These are phyloP conservation scores for Chloropsis hardwickii DNA, from an alignment of 2,113 vertebrate species.

Conservation along the genomic window DNA sequence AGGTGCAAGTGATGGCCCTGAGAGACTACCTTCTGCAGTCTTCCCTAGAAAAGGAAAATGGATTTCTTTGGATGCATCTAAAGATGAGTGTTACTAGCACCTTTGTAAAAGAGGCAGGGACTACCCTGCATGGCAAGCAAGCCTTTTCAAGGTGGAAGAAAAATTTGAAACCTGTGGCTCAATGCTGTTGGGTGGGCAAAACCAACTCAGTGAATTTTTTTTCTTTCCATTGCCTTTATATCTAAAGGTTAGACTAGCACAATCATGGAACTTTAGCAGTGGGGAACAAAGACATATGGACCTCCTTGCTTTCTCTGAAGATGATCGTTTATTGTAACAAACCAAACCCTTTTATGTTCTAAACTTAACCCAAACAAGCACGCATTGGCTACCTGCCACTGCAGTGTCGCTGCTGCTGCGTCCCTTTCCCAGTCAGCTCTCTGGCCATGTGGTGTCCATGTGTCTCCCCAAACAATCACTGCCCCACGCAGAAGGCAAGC, in stretches of 20 bases:
- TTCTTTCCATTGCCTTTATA: not conserved
- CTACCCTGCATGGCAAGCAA: not conserved
- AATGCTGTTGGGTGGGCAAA: not conserved
- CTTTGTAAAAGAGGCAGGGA: not conserved
- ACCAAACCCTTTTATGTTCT: not conserved
- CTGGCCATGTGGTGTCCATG: not conserved
- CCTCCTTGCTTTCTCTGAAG: not conserved
- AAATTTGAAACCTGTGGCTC: not conserved
- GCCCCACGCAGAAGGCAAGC: fast-evolving
- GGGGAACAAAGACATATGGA: not conserved
- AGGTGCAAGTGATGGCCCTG: not conserved
- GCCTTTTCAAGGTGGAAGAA: not conserved
- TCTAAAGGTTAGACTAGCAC: not conserved
- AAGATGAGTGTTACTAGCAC: not conserved
- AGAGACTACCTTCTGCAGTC: not conserved
- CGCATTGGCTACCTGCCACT: not conserved
- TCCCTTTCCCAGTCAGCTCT: not conserved
- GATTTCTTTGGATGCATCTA: not conserved
- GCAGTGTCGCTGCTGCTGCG: not conserved
- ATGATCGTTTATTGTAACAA: not conserved
- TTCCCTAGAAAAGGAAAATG: not conserved
- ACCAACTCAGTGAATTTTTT: not conserved
- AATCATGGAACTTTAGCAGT: not conserved
- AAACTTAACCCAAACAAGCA: not conserved
- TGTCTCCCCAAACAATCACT: not conserved